These are phyloP conservation scores for Myotis pilosus DNA, from an alignment of 2,797 vertebrate species.

Conservation along the genomic window DNA sequence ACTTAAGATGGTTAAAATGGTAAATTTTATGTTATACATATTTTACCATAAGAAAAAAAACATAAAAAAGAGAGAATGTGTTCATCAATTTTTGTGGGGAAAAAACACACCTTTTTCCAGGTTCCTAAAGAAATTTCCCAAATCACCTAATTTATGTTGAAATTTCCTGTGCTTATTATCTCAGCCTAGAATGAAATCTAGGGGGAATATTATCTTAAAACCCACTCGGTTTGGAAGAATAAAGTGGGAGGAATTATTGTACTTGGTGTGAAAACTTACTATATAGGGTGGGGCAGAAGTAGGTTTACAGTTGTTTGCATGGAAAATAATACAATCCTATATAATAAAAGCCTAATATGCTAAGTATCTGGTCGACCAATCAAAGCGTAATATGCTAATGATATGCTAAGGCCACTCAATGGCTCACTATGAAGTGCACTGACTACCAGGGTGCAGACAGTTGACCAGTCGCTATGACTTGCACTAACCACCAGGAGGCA, in stretches of 20 bases:
- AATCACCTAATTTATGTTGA: background rate
- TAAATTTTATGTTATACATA: background rate
- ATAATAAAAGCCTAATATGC: too few relatives aligned
- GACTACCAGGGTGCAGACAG: too few relatives aligned
- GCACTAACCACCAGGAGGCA: too few relatives aligned
- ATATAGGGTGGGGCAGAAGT: background rate
- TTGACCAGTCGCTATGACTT: too few relatives aligned
- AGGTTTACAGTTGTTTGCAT: background rate
- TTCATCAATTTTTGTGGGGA: background rate
- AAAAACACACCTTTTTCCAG: background rate
- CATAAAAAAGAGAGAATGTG: background rate
- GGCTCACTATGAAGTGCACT: too few relatives aligned
- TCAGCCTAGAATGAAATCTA: background rate
- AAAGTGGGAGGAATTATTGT: background rate
- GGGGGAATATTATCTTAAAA: background rate
- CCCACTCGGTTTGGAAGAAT: background rate
- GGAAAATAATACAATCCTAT: background rate
- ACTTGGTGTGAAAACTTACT: background rate
- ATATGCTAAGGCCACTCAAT: too few relatives aligned
- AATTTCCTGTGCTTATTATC: background rate
- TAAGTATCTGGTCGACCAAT: too few relatives aligned
- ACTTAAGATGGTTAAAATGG: background rate
- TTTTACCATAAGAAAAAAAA: background rate
- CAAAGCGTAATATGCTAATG: too few relatives aligned
- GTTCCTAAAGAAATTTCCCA: background rate